These are phyloP conservation scores for Campylomormyrus numenius DNA, from an alignment of 2,113 vertebrate genomes.

Conservation along the genomic window DNA sequence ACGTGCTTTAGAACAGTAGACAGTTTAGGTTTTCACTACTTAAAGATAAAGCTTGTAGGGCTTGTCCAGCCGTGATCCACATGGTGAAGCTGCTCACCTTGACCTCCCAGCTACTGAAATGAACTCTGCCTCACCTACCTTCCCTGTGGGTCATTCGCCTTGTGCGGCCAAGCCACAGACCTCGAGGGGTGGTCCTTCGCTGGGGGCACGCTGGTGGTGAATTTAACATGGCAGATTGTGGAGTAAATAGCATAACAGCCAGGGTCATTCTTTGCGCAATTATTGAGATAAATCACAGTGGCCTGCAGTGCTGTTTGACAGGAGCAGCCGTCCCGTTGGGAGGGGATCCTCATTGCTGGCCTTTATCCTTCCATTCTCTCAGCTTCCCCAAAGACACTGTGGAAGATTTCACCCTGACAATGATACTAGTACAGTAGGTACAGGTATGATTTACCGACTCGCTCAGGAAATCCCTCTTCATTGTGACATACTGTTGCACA, in stretches of 20 bases:
- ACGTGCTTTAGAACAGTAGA: not conserved
- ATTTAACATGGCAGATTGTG: not conserved
- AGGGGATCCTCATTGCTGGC: not conserved
- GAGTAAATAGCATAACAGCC: not conserved
- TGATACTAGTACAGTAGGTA: not conserved
- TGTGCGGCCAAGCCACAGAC: not conserved
- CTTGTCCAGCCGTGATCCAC: not conserved
- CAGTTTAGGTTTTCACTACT: not conserved
- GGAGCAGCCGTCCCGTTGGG: not conserved
- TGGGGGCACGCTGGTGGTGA: not conserved
- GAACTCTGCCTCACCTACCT: not conserved
- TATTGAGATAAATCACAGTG: not conserved
- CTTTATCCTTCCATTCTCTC: not conserved
- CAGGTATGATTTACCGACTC: not conserved
- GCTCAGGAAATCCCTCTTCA: not conserved
- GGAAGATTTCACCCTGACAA: not conserved
- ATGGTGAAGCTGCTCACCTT: not conserved
- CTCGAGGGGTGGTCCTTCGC: not conserved
- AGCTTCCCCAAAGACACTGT: not conserved
- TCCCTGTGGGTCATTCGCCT: not conserved
- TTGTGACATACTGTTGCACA: not conserved
- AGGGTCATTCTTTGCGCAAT: not conserved
- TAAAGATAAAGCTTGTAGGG: not conserved
- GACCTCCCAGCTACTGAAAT: not conserved
- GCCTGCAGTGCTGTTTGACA: not conserved